These are phyloP conservation scores for Rhynchomys soricoides DNA, from an alignment of 2,113 vertebrate genomes.

Conservation along the genomic window DNA sequence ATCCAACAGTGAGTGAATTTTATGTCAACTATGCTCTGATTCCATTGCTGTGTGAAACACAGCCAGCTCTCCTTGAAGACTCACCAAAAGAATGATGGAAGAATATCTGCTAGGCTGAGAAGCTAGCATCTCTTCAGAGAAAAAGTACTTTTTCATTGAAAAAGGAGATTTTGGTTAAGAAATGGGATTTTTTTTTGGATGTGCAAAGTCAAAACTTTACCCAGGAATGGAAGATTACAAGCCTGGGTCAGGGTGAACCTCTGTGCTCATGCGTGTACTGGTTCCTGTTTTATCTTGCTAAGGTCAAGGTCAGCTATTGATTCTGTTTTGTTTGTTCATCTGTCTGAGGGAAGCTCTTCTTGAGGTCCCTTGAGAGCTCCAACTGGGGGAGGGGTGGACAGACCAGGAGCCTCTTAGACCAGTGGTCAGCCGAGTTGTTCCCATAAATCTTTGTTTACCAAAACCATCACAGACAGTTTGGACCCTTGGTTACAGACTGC, in stretches of 20 bases:
- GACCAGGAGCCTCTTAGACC: not conserved
- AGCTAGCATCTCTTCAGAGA: not conserved
- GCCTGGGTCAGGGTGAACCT: not conserved
- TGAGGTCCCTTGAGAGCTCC: not conserved
- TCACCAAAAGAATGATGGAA: not conserved
- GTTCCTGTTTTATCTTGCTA: not conserved
- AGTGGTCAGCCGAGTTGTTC: not conserved
- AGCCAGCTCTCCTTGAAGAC: not conserved
- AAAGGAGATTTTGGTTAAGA: not conserved
- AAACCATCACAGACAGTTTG: not conserved
- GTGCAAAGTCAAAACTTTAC: not conserved
- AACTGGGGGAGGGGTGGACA: not conserved
- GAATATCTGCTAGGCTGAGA: not conserved
- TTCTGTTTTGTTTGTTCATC: not conserved
- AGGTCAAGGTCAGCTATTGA: not conserved
- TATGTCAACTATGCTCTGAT: not conserved
- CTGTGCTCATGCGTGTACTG: fast-evolving
- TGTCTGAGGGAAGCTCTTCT: not conserved
- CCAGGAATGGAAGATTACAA: not conserved
- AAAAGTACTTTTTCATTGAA: constrained; percentile 10
- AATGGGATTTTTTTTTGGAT: constrained; percentile 41
- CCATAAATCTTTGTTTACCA: not conserved
- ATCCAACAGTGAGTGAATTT: not conserved
- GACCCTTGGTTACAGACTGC: not conserved
- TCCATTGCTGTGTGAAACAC: not conserved